Evolutionary conservation across 2,888 invertebrate genomes (phyloP), one percentile per base, ranked within the genome.

Genomic region (Euzetes globulus): DNA sequence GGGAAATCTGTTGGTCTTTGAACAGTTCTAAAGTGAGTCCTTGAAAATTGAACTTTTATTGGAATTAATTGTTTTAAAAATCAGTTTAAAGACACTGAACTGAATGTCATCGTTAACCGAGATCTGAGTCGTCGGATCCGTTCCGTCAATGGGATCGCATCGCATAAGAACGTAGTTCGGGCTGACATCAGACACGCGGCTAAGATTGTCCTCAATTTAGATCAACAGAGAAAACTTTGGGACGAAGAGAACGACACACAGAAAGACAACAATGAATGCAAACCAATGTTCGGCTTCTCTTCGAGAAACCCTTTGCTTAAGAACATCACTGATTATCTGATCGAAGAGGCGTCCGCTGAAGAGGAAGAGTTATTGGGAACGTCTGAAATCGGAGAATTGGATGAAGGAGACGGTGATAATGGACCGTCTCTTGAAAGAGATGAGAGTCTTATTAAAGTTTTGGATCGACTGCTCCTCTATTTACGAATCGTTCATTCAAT

Each of bases 1-100:
- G 98, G 82, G 98, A 99, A 82, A 98, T 99, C 79, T 99, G 98
- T 84, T 99, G 97, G 97, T 94, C 93, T 82, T 87, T 99, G 58
- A 98, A 97, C 82, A 96, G 94, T 79, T 92, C 95, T 77, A 87
- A 97, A 80, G 88, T 91, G 83, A 83, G 84, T 81, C 29, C 15
- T 27, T 52, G 15, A 65, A 22, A 41, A 27, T n/a, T 68, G 19
- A 9, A 4, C n/a, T 17, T 50, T 58, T 13, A 52, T 19, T 7
- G n/a, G n/a, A 25, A 63, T 52, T 74, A 63, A 41, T 75, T 73
- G 1, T 13, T 29, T 47, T 60, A 25, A 73, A 72, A 45, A 19
- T 72, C 77, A 92, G 92, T 85, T 91, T 77, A 88, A 90, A 77
- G 95, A 95, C 80, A 92, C 92, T 82, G 96, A 96, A 83, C 85